phyloP scores from a whole-genome alignment of 1,140 invertebrate species.

The Orchesella cincta region DNA sequence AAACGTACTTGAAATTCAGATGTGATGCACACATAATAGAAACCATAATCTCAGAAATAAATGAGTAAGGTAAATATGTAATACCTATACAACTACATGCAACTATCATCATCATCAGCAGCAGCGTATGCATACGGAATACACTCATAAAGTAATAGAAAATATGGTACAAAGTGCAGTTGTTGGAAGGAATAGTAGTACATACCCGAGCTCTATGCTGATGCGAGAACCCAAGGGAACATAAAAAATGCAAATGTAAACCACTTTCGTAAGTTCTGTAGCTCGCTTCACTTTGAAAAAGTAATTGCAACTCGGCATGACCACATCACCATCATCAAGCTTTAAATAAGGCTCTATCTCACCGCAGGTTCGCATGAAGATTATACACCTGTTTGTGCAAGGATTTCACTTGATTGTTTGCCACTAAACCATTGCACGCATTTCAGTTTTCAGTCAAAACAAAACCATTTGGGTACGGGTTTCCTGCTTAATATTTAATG shows the following conservation, averaged over 20 bases:
- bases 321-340: neutral
- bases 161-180: neutral
- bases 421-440: neutral
- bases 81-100: neutral
- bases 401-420: neutral
- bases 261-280: neutral
- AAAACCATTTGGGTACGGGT: neutral
- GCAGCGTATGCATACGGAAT: neutral
- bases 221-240: neutral
- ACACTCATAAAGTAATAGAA: neutral
- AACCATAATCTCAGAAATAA: neutral
- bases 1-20: neutral
- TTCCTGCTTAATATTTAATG: too few species aligned
- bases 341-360: too few species aligned
- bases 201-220: neutral
- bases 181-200: neutral
- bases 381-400: too few species aligned
- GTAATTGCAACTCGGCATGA: neutral
- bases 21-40: neutral
- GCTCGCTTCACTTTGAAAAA: too few species aligned
- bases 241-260: neutral
- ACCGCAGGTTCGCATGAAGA: too few species aligned
- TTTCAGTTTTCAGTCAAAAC: neutral
- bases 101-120: neutral
- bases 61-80: neutral